Conservation (phyloP, 2,888 invertebrate genomes). For the Eristalinus aeneus region DNA sequence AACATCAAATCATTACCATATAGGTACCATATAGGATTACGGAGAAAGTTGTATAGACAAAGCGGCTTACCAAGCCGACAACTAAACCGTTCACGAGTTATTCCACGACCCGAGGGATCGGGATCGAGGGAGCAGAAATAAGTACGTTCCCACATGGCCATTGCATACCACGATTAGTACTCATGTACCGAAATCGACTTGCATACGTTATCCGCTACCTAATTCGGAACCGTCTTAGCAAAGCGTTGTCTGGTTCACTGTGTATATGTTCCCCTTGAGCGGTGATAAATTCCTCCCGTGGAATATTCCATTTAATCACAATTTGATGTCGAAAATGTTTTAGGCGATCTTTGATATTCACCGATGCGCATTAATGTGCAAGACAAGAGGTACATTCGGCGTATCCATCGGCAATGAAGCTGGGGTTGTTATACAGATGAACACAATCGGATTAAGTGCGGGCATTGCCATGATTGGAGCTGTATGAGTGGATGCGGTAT, state of each 20-base stretch:
- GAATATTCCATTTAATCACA: constrained; percentile 68
- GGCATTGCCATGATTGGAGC: constrained; percentile 20
- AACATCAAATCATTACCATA: constrained; percentile 55
- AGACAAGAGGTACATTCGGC: constrained; percentile 9
- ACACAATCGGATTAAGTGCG: constrained; percentile 58
- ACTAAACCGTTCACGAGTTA: constrained; percentile 30
- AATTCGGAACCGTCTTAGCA: constrained; percentile 63
- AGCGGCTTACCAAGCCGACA: constrained; percentile 56
- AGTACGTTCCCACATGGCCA: constrained; percentile 43
- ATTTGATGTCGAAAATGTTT: constrained; percentile 65
- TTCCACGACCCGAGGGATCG: constrained; percentile 10
- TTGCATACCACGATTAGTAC: constrained; percentile 61
- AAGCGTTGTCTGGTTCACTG: constrained; percentile 44
- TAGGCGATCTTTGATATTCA: constrained; percentile 64
- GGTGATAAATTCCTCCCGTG: constrained; percentile 60
- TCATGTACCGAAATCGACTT: constrained; percentile 53
- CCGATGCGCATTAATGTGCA: constrained; percentile 64
- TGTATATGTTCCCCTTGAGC: constrained; percentile 36
- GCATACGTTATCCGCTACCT: constrained; percentile 57
- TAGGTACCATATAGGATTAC: constrained; percentile 60
- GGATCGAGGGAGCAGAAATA: constrained; percentile 20
- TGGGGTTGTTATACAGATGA: constrained; percentile 27
- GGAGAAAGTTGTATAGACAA: constrained; percentile 61
- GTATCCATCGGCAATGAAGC: constrained; percentile 12
- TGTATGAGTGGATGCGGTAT: constrained; percentile 25